A percentile compares a stretch with the other conserved stretches of the same genome.
These are phyloP conservation scores for Trachelus iudaicus DNA, from an alignment of 2,888 invertebrate species.

Conservation along the genomic window DNA sequence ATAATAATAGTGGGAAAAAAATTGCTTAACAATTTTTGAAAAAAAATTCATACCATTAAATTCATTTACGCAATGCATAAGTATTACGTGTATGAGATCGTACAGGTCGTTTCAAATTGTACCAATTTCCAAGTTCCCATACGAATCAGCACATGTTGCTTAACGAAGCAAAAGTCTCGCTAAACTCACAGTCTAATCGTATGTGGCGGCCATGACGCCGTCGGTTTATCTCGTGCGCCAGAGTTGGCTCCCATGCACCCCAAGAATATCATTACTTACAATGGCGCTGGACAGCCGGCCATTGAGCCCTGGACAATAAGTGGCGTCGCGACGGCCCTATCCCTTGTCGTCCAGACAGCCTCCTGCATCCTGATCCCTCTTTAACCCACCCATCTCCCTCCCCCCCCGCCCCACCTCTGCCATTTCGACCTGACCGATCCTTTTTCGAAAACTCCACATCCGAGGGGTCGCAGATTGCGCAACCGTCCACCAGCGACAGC, in stretches of 20 bases:
- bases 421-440: background rate
- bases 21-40: too few relatives aligned
- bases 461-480: constrained; percentile 53
- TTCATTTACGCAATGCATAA: too few relatives aligned
- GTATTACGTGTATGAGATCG: too few relatives aligned
- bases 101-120: too few relatives aligned
- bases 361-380: constrained; percentile 5
- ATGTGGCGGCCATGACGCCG: background rate
- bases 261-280: constrained; percentile 38
- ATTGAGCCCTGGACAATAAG: constrained; percentile 47
- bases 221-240: constrained; percentile 1
- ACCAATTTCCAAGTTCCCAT: background rate
- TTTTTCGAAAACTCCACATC: too few relatives aligned
- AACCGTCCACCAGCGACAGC: constrained; percentile 61
- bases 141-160: background rate
- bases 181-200: background rate
- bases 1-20: too few relatives aligned
- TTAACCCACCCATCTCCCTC: background rate
- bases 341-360: background rate
- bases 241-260: background rate
- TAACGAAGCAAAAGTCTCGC: background rate
- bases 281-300: constrained; percentile 49
- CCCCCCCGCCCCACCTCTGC: background rate
- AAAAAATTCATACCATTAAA: too few relatives aligned
- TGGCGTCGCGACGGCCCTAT: constrained; percentile 24